A percentile compares a stretch with the other conserved stretches of the same genome.
These are phyloP conservation scores for Chorisops tibialis DNA, from an alignment of 2,888 invertebrate species.

Conservation along the genomic window DNA sequence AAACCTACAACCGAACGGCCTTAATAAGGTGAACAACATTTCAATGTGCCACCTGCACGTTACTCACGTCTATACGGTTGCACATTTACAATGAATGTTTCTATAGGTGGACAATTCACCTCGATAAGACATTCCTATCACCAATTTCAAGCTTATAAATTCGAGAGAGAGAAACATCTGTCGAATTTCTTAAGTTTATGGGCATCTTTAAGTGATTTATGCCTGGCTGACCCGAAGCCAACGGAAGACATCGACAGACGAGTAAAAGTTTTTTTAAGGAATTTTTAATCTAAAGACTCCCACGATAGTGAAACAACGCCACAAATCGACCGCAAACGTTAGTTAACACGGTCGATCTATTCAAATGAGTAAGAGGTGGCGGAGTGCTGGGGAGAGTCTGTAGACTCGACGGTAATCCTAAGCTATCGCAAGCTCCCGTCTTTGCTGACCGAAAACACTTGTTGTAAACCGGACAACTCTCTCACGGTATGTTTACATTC, in stretches of 20 bases:
- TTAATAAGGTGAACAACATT: slow-evolving; percentile 26
- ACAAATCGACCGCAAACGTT: slow-evolving; percentile 6
- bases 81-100: not conserved
- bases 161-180: no score
- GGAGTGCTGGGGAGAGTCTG: not conserved
- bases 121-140: slow-evolving; percentile 10
- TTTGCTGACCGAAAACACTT: slow-evolving; percentile 16
- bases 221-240: no score
- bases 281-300: slow-evolving; percentile 17
- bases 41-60: slow-evolving; percentile 22
- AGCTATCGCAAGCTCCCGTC: slow-evolving; percentile 2
- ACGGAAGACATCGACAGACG: no score
- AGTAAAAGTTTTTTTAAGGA: not conserved
- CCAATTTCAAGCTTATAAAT: not conserved
- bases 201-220: no score
- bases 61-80: slow-evolving; percentile 10
- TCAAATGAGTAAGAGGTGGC: no score
- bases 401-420: no score
- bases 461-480: slow-evolving; percentile 18
- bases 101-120: no score
- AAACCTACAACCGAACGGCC: slow-evolving; percentile 16
- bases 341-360: not conserved
- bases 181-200: no score
- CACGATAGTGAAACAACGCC: slow-evolving; percentile 11
- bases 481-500: slow-evolving; percentile 25